phyloP scores from a whole-genome alignment of 2,888 invertebrate genomes.

The Drosophila limbata region DNA sequence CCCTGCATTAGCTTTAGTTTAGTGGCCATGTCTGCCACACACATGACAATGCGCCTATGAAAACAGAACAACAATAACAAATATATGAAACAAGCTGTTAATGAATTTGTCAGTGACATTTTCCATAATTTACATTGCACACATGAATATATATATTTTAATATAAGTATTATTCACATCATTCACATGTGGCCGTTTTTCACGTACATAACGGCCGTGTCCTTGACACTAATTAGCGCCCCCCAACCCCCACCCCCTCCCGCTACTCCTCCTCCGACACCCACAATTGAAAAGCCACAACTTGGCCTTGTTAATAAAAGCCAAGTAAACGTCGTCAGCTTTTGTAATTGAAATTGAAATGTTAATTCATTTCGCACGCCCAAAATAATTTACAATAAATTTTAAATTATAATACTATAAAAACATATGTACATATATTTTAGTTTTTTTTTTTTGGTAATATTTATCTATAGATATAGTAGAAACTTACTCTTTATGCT shows the following conservation, averaged over 20 bases:
- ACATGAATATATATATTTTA: slow-evolving; percentile 13
- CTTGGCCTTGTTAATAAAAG: slow-evolving; percentile 53
- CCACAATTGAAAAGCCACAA: slow-evolving; percentile 45
- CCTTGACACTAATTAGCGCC: slow-evolving; percentile 73
- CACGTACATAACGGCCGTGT: slow-evolving; percentile 56
- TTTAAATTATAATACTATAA: slow-evolving; percentile 2
- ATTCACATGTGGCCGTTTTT: slow-evolving; percentile 47
- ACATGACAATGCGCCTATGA: slow-evolving; percentile 58
- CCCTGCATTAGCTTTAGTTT: slow-evolving; percentile 44
- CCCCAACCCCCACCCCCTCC: not conserved
- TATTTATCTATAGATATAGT: slow-evolving; percentile 6
- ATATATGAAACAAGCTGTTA: slow-evolving; percentile 50
- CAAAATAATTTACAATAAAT: slow-evolving; percentile 39
- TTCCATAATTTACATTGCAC: slow-evolving; percentile 37
- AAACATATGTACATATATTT: slow-evolving; percentile 3
- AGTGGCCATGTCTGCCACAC: slow-evolving; percentile 63
- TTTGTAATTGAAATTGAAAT: slow-evolving; percentile 72
- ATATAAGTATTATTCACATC: slow-evolving; percentile 18
- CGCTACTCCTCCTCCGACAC: slow-evolving; percentile 1
- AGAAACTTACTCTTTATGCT: slow-evolving; percentile 85
- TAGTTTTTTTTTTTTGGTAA: not conserved
- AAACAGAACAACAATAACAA: slow-evolving; percentile 52
- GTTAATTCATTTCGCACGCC: slow-evolving; percentile 61
- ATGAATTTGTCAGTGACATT: slow-evolving; percentile 68
- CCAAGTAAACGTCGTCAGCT: slow-evolving; percentile 67